Evolutionary conservation across 92 coral and sea anemone species (phyloP).

Genomic region (Porites cylindrica): DNA sequence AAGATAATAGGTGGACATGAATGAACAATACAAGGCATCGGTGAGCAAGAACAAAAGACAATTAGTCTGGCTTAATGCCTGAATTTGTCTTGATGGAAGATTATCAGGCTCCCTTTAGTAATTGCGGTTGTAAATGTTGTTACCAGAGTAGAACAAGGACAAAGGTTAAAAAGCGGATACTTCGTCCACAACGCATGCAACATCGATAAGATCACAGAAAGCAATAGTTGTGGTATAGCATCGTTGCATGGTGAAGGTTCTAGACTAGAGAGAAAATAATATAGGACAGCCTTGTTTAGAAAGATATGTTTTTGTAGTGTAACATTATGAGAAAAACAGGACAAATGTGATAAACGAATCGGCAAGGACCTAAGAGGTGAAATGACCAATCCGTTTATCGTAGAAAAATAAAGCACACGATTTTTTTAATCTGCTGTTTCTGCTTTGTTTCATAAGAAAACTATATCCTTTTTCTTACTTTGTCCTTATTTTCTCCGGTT

Average conservation of each 20-base stretch:
- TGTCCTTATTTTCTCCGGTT: too few relatives aligned
- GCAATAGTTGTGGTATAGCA: not conserved
- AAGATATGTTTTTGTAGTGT: not conserved
- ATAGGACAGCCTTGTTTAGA: constrained; percentile 20
- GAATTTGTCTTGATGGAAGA: not conserved
- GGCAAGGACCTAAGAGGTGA: constrained; percentile 12
- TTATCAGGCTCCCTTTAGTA: not conserved
- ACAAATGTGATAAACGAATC: constrained; percentile 21
- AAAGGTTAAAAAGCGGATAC: not conserved
- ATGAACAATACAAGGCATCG: constrained; percentile 8
- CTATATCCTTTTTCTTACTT: too few relatives aligned
- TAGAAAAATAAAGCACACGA: constrained; percentile 37
- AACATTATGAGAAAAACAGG: constrained; percentile 5
- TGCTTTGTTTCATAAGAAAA: not conserved
- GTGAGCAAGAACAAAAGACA: constrained; percentile 30
- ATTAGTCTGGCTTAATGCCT: constrained; percentile 5
- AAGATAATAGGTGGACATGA: not conserved
- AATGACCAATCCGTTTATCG: not conserved
- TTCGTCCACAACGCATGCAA: too few relatives aligned
- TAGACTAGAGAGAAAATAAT: constrained; percentile 11
- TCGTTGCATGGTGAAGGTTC: not conserved
- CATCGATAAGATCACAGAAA: not conserved
- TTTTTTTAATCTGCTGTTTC: not conserved
- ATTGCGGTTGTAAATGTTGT: constrained; percentile 3
- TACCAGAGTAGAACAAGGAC: not conserved